Evolutionary conservation across 2,888 invertebrate species (phyloP), one percentile per base, ranked within the genome.

Genomic region (Scaptomyza tumidula): DNA sequence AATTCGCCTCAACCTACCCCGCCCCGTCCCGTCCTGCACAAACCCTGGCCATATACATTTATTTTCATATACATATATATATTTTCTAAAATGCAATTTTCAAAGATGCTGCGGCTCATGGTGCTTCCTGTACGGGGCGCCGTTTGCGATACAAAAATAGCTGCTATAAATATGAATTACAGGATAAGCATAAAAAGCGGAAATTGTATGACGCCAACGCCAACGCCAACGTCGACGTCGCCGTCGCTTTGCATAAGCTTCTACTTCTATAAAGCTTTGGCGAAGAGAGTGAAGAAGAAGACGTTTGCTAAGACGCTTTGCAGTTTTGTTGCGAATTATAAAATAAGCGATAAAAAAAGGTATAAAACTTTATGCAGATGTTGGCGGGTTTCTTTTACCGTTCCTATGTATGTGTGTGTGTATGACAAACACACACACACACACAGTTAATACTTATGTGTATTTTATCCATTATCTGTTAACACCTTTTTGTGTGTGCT

Each of bases 181-280:
- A 84, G 91, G 90, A 90, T 90, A 90, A 90, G 89, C 90, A 90
- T 90, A 90, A 90, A 90, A 90, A 86, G 71, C 91, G 90, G 90
- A 90, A 90, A 91, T 90, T 91, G 90, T 89, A 84, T 81, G 87
- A 74, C 86, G 88, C 56, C 88, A 65, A 35, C 72, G 59, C 35
- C 16, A 31, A 31, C 27, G n/a, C 14, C 29, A 6, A 9, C 35
- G 11, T 13, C 33, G 3, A 11, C 35, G 11, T 35, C 33, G 11
- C 3, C 48, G 16, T 55, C 82, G 78, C 54, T 82, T 88, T 88
- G 82, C 82, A 82, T 88, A 82, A 82, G 81, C 88, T 78, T 57
- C 33, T n/a, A n/a, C n/a, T 56, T 0, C 16, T 9, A 10, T 9
- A 14, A 7, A 39, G 9, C 14, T 14, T 49, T 57, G 24, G 24